These are phyloP conservation scores for Crocidura indochinensis DNA, from an alignment of 2,797 vertebrate genomes.

Conservation along the genomic window DNA sequence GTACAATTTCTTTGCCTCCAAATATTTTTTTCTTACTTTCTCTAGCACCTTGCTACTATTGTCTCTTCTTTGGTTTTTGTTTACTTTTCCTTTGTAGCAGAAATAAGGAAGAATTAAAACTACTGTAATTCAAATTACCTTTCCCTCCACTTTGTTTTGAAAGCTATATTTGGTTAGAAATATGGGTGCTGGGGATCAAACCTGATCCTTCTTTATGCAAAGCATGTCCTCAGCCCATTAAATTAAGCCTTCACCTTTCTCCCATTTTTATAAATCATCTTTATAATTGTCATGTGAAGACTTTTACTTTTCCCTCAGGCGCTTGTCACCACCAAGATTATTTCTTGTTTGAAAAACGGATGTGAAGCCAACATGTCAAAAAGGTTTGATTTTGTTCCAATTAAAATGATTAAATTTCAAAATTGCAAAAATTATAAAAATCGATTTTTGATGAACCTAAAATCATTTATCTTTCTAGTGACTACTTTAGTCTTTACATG, in stretches of 20 bases:
- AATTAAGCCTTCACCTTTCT: too few relatives aligned
- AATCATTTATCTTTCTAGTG: neutral
- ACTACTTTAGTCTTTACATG: constrained; percentile 60
- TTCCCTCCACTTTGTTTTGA: neutral
- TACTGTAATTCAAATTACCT: neutral
- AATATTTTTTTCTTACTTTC: neutral
- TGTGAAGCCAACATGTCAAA: constrained; percentile 51
- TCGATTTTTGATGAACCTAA: neutral
- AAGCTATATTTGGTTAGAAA: too few relatives aligned
- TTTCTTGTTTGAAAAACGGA: constrained; percentile 48
- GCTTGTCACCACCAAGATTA: neutral
- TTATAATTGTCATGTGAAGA: neutral
- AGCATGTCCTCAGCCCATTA: too few relatives aligned
- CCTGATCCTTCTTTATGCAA: too few relatives aligned
- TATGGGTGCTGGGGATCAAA: too few relatives aligned
- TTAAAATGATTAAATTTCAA: constrained; percentile 47
- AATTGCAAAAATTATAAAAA: neutral
- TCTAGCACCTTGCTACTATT: neutral
- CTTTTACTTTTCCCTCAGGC: constrained; percentile 18
- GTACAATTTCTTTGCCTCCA: too few relatives aligned
- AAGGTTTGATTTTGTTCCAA: constrained; percentile 52
- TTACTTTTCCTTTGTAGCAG: constrained; percentile 42
- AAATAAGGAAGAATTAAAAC: constrained; percentile 60
- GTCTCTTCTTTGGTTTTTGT: constrained; percentile 18
- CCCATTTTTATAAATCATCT: neutral